Evolutionary conservation across 2,113 vertebrate species (phyloP).

Genomic region (Vireo altiloquus): DNA sequence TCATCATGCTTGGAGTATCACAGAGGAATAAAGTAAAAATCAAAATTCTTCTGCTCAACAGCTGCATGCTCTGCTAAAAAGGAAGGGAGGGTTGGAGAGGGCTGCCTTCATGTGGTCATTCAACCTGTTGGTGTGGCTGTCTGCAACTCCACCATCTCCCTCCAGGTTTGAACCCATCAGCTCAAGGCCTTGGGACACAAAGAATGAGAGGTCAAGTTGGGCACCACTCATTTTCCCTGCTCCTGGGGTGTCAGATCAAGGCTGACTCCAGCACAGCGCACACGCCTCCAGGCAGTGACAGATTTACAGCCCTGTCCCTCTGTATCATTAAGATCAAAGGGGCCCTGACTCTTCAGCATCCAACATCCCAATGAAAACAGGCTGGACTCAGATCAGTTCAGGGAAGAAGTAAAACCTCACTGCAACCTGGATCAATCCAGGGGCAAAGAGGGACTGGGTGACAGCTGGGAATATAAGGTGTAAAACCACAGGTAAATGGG

Average conservation of each 20-base stretch:
- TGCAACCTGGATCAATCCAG: background rate
- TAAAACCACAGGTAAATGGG: background rate
- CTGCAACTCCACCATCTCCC: background rate
- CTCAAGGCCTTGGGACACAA: background rate
- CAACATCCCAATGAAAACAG: background rate
- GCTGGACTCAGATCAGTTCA: background rate
- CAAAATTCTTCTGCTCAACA: background rate
- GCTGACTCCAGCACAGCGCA: background rate
- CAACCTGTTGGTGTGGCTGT: background rate
- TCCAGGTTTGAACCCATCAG: background rate
- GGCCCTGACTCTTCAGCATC: background rate
- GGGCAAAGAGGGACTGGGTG: background rate
- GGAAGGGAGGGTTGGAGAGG: background rate
- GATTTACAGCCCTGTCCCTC: background rate
- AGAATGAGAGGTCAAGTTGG: background rate
- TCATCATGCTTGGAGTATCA: rapidly evolving
- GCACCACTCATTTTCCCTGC: background rate
- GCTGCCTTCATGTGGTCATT: background rate
- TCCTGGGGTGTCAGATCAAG: background rate
- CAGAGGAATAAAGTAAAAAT: background rate
- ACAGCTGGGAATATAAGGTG: background rate
- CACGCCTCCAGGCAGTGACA: background rate
- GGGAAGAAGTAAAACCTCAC: background rate
- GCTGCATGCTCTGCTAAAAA: background rate
- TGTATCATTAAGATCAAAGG: background rate